These are phyloP conservation scores for Origma solitaria DNA, from an alignment of 2,113 vertebrate species.

Conservation along the genomic window DNA sequence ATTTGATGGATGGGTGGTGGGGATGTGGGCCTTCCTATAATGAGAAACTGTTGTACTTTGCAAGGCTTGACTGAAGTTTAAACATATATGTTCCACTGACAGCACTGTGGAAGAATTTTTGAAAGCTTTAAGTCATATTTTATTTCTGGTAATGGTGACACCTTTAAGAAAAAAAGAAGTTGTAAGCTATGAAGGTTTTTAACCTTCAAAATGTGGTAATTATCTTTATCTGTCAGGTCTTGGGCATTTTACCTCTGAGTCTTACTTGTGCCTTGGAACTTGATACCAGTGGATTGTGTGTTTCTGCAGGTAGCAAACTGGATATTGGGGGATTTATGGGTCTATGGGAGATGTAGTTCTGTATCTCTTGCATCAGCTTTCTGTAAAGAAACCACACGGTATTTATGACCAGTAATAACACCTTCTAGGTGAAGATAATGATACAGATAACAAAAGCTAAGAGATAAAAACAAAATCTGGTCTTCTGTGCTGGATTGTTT, in stretches of 20 bases:
- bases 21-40: background rate
- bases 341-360: background rate
- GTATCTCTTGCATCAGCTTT: background rate
- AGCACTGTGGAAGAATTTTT: background rate
- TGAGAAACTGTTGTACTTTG: background rate
- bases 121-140: background rate
- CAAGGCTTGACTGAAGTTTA: background rate
- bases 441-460: background rate
- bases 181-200: background rate
- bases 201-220: background rate
- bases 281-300: background rate
- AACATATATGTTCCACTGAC: background rate
- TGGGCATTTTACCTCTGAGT: background rate
- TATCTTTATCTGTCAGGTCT: background rate
- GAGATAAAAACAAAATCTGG: background rate
- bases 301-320: background rate
- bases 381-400: background rate
- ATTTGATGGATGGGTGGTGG: background rate
- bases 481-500: background rate
- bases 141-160: background rate
- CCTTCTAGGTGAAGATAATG: background rate
- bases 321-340: background rate
- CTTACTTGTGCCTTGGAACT: background rate
- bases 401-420: background rate
- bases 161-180: background rate